Conservation (phyloP, 2,888 invertebrate species). For the Meiosimyza platycephala region DNA sequence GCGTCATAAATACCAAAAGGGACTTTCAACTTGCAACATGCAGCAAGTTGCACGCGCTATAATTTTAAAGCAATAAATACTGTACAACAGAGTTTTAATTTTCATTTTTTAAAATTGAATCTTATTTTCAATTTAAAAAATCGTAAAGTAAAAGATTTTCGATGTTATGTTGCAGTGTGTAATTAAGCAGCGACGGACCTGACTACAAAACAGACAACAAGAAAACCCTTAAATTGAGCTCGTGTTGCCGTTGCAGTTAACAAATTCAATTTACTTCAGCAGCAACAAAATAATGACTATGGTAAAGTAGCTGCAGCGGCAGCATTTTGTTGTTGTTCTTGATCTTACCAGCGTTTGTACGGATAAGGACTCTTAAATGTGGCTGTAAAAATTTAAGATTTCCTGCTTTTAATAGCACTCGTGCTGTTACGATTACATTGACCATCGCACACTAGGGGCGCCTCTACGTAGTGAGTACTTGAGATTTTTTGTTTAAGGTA, state of each 20-base stretch:
- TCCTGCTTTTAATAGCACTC: conserved; percentile 9
- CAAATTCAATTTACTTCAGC: conserved; percentile 25
- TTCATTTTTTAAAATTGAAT: conserved; percentile 27
- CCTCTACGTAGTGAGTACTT: too few relatives aligned
- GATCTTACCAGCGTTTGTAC: not conserved
- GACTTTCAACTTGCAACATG: conserved; percentile 35
- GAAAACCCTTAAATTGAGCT: too few relatives aligned
- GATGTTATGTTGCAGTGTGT: too few relatives aligned
- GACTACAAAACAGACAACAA: too few relatives aligned
- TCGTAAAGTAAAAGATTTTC: too few relatives aligned
- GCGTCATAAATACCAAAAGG: conserved; percentile 44
- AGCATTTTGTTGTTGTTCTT: not conserved
- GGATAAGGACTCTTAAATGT: not conserved
- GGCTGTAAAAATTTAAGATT: too few relatives aligned
- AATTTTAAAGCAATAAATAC: conserved; percentile 51
- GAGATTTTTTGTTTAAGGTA: too few relatives aligned
- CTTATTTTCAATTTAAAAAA: too few relatives aligned
- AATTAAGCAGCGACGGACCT: too few relatives aligned
- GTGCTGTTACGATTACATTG: not conserved
- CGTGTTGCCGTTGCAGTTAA: not conserved
- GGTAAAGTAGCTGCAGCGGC: not conserved
- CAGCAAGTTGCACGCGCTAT: conserved; percentile 45
- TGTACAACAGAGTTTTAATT: conserved; percentile 14
- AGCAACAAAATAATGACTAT: not conserved
- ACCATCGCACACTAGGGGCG: too few relatives aligned